Percentiles rank a stretch among this genome's conserved stretches.
phyloP scores from a whole-genome alignment of 2,888 invertebrate genomes.

The Cremastobaeus sp. region DNA sequence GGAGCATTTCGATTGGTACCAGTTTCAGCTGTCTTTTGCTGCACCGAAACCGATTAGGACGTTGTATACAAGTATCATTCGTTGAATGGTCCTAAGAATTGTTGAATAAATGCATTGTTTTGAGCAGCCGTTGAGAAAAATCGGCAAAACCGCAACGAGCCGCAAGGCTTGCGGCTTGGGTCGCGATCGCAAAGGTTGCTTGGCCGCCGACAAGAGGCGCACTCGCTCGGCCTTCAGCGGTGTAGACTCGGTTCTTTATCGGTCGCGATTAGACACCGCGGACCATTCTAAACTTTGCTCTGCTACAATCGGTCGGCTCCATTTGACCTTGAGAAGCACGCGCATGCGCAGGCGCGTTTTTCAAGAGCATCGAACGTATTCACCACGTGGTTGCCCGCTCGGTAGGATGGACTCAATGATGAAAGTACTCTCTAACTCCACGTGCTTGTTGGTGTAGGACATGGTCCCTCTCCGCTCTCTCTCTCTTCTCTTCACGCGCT shows the following conservation, averaged over 20 bases:
- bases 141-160: too few relatives aligned
- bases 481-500: slow-evolving; percentile 50
- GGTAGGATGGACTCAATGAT: slow-evolving; percentile 68
- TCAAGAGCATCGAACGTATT: slow-evolving; percentile 67
- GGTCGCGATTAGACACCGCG: slow-evolving; percentile 51
- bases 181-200: too few relatives aligned
- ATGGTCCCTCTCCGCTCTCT: slow-evolving; percentile 60
- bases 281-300: slow-evolving; percentile 55
- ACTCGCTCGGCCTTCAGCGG: not conserved
- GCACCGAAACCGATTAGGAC: too few relatives aligned
- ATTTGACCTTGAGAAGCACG: slow-evolving; percentile 64
- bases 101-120: too few relatives aligned
- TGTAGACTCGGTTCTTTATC: slow-evolving; percentile 27
- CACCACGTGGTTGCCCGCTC: slow-evolving; percentile 69
- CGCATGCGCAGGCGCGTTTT: slow-evolving; percentile 72
- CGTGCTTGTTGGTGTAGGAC: slow-evolving; percentile 74
- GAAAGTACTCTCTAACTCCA: slow-evolving; percentile 69
- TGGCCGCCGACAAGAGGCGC: slow-evolving; percentile 1
- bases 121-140: not conserved
- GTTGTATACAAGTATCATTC: too few relatives aligned
- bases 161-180: too few relatives aligned
- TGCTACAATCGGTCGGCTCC: slow-evolving; percentile 57
- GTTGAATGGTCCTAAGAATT: too few relatives aligned
- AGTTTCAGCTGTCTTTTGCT: too few relatives aligned
- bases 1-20: too few relatives aligned